Evolutionary conservation across 2,888 invertebrate species (phyloP).

Genomic region (Bellardia bayeri): DNA sequence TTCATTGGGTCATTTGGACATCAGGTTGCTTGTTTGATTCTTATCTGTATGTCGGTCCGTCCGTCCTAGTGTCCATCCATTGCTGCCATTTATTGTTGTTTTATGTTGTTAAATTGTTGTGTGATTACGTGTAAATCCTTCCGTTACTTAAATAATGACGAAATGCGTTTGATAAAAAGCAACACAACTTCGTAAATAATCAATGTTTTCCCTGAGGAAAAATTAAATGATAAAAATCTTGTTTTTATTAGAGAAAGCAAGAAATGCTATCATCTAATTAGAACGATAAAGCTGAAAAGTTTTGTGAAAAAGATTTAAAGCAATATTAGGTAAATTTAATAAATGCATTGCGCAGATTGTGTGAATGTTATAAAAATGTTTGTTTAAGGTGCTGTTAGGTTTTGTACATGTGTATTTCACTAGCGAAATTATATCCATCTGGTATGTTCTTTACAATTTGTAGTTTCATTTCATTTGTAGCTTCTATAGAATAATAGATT

Average conservation of each 20-base stretch:
- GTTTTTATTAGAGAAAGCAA: neutral
- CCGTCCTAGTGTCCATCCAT: conserved; percentile 3
- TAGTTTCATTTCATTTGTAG: no score
- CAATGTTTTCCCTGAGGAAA: conserved; percentile 45
- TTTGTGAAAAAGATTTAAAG: neutral
- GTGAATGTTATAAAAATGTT: neutral
- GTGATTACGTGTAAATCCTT: conserved; percentile 72
- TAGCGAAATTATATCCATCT: no score
- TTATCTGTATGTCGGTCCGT: neutral
- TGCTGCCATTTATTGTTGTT: conserved; percentile 54
- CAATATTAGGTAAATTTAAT: neutral
- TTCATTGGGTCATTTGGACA: conserved; percentile 14
- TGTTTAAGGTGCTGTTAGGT: neutral
- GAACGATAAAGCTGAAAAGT: neutral
- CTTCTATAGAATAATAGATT: no score
- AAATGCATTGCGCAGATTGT: neutral
- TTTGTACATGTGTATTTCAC: neutral
- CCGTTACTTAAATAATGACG: conserved; percentile 61
- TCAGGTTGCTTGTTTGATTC: conserved; percentile 20
- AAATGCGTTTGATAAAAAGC: conserved; percentile 56
- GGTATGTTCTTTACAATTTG: no score
- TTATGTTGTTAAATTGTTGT: conserved; percentile 66
- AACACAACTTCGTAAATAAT: conserved; percentile 39
- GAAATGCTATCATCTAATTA: conserved; percentile 29
- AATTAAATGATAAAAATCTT: conserved; percentile 42